Evolutionary conservation across 2,797 vertebrate genomes (phyloP).

Genomic region (Pagetopsis macropterus): DNA sequence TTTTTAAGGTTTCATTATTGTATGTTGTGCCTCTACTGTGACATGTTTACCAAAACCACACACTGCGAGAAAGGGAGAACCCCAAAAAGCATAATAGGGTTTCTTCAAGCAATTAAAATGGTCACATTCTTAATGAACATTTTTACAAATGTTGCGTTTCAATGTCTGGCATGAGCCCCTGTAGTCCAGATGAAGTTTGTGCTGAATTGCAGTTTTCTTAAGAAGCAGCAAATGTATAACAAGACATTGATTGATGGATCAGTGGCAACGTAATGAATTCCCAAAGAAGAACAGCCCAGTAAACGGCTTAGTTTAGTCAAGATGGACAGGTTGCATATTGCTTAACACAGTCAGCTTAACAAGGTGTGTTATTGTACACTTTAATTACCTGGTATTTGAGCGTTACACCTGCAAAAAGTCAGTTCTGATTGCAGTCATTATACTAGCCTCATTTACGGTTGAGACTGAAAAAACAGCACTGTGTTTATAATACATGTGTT

Average conservation of each 20-base stretch:
- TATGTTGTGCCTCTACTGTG: too few relatives aligned
- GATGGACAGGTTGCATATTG: neutral
- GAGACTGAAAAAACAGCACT: neutral
- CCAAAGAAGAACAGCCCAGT: neutral
- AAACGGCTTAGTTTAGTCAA: neutral
- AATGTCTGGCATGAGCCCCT: neutral
- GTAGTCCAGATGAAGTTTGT: neutral
- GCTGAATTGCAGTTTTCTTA: neutral
- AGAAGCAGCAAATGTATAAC: slow-evolving; percentile 2
- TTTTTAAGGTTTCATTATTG: too few relatives aligned
- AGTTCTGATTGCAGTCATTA: neutral
- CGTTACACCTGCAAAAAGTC: neutral
- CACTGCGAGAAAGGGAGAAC: too few relatives aligned
- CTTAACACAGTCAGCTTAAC: neutral
- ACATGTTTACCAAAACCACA: too few relatives aligned
- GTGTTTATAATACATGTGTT: neutral
- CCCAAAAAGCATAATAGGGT: too few relatives aligned
- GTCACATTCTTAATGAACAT: neutral
- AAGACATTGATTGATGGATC: slow-evolving; percentile 1
- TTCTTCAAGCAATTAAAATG: neutral
- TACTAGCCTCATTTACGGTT: neutral
- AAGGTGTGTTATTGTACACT: neutral
- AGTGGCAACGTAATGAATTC: neutral
- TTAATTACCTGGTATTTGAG: neutral
- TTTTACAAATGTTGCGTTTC: neutral